Conservation (phyloP, 2,797 vertebrate genomes). For the Corythornis leucogaster region DNA sequence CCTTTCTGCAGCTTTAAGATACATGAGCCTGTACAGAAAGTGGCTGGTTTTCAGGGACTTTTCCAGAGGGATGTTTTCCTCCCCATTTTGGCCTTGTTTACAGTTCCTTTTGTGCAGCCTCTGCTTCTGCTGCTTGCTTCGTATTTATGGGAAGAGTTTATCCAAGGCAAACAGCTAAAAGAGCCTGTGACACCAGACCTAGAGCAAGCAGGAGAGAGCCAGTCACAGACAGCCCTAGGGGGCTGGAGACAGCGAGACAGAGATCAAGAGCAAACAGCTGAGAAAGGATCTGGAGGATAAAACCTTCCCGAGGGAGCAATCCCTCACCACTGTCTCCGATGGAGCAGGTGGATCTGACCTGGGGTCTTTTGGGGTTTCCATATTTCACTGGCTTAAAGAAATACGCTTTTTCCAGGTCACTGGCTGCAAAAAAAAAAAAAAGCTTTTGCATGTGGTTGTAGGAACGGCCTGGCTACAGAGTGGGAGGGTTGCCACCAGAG, state of each 20-base stretch:
- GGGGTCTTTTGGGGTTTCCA: neutral
- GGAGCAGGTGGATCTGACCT: neutral
- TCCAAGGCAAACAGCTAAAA: neutral
- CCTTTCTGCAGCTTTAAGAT: neutral
- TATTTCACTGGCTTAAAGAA: fast-evolving
- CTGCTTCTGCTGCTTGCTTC: neutral
- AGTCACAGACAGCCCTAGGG: slow-evolving; percentile 17
- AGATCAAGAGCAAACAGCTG: neutral
- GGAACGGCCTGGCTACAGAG: neutral
- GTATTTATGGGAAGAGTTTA: neutral
- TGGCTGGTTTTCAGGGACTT: neutral
- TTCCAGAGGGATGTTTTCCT: neutral
- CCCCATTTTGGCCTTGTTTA: neutral
- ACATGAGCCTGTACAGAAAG: neutral
- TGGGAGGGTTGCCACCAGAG: neutral
- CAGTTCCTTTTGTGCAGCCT: neutral
- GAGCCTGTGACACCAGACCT: neutral
- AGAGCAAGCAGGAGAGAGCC: neutral
- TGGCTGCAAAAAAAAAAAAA: neutral
- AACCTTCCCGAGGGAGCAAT: neutral
- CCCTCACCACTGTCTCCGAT: neutral
- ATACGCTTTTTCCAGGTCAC: neutral
- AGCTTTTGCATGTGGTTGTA: neutral
- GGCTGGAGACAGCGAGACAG: neutral
- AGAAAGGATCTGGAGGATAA: neutral